A percentile compares a stretch with the other conserved stretches of the same genome.
Evolutionary conservation across 2,797 vertebrate species (phyloP).

Genomic region (Smutsia gigantea): DNA sequence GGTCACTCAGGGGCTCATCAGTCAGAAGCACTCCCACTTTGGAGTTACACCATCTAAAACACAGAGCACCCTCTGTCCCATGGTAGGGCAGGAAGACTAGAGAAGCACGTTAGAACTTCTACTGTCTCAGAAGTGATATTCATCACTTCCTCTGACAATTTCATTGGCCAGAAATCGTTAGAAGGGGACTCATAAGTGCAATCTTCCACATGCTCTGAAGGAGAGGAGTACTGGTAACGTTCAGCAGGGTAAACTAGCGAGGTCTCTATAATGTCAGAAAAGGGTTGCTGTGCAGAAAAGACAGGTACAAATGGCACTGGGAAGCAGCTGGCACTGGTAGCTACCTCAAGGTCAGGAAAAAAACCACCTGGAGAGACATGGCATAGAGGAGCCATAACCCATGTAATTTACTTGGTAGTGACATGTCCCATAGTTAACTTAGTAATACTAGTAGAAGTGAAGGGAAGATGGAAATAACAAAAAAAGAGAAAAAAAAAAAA

Average conservation of each 20-base stretch:
- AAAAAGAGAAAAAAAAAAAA: not conserved
- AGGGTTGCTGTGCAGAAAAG: not conserved
- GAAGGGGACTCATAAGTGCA: not conserved
- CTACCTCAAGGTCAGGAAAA: not conserved
- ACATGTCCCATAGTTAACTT: conserved; percentile 53
- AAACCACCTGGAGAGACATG: not conserved
- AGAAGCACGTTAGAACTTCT: no score
- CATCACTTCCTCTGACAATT: not conserved
- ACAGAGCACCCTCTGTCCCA: not conserved
- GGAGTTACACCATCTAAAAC: not conserved
- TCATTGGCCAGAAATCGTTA: not conserved
- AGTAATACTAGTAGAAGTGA: conserved; percentile 71
- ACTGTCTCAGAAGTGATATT: not conserved
- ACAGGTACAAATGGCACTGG: not conserved
- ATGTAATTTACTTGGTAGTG: not conserved
- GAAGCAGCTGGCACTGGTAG: not conserved
- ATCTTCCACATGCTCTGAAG: not conserved
- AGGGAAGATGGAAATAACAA: conserved; percentile 27
- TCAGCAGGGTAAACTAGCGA: not conserved
- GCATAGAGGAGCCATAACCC: not conserved
- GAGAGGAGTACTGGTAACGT: not conserved
- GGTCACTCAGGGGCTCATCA: not conserved
- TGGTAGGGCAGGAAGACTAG: not conserved
- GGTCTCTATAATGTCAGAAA: not conserved
- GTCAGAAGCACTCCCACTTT: not conserved